Percentiles rank a stretch among this genome's conserved stretches.
Evolutionary conservation across 2,888 invertebrate species (phyloP).

Genomic region (Ornithoptera alexandrae): DNA sequence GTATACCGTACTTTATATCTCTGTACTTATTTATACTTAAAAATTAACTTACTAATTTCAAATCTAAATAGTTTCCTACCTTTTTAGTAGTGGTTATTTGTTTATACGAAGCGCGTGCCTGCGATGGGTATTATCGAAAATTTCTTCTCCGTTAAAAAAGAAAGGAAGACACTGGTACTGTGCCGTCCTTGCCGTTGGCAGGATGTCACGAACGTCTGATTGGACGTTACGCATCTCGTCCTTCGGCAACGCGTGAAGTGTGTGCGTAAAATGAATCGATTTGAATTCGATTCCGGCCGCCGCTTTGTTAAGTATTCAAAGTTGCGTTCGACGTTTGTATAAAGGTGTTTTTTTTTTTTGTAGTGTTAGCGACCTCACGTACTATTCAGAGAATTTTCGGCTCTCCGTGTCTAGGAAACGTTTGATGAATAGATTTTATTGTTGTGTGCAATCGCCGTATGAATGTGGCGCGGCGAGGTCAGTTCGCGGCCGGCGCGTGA

Average conservation of each 20-base stretch:
- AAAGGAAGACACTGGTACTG: too few species aligned
- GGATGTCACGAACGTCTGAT: constrained; percentile 43
- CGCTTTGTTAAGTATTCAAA: constrained; percentile 65
- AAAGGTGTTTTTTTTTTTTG: constrained; percentile 69
- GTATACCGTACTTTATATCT: too few species aligned
- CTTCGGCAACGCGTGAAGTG: constrained; percentile 57
- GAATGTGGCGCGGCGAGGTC: constrained; percentile 42
- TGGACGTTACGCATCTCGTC: constrained; percentile 48
- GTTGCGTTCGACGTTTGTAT: constrained; percentile 52
- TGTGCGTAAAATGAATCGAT: constrained; percentile 52
- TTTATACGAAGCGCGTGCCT: too few species aligned
- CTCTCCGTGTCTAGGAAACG: constrained; percentile 27
- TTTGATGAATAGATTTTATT: constrained; percentile 16
- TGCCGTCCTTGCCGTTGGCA: constrained; percentile 32
- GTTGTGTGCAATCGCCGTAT: constrained; percentile 24
- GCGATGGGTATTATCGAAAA: too few species aligned
- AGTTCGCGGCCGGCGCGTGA: constrained; percentile 32
- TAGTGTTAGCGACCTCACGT: constrained; percentile 57
- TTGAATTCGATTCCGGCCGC: constrained; percentile 62
- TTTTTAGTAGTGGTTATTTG: too few species aligned
- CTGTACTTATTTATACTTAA: too few species aligned
- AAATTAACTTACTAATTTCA: too few species aligned
- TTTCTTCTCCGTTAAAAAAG: too few species aligned
- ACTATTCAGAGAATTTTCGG: constrained; percentile 36
- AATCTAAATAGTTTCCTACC: too few species aligned